A percentile compares a stretch with the other conserved stretches of the same genome.
Evolutionary conservation across 2,113 vertebrate species (phyloP).

Genomic region (Gasterosteus nipponicus): DNA sequence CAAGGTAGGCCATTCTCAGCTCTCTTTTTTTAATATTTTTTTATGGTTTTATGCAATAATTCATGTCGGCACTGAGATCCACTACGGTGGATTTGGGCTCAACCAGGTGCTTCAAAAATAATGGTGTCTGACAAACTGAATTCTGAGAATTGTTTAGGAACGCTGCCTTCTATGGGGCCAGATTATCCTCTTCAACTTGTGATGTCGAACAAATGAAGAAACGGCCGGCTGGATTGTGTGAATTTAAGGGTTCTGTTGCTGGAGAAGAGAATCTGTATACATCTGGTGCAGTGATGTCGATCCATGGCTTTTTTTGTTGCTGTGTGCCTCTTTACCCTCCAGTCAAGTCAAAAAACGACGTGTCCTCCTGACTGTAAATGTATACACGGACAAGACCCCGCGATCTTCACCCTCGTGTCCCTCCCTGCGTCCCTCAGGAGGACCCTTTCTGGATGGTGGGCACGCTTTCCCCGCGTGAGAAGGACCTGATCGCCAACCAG

Average conservation of each 20-base stretch:
- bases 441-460: slow-evolving; percentile 91
- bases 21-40: neutral
- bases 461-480: slow-evolving; percentile 82
- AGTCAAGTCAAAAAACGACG: neutral
- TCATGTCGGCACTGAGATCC: too few relatives aligned
- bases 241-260: neutral
- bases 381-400: neutral
- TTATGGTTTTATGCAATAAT: too few relatives aligned
- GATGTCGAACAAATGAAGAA: neutral
- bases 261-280: neutral
- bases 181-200: neutral
- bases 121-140: neutral
- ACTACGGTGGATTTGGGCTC: too few relatives aligned
- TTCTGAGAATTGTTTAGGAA: neutral
- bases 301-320: neutral
- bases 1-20: slow-evolving; percentile 76
- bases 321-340: neutral
- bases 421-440: slow-evolving; percentile 72
- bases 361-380: neutral
- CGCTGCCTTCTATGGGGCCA: neutral
- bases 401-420: neutral
- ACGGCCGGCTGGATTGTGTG: neutral
- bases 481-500: slow-evolving; percentile 85
- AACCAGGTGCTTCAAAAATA: too few relatives aligned
- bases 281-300: neutral